phyloP scores from a whole-genome alignment of 2,113 vertebrate species.

The Trochalopteron elliotii region DNA sequence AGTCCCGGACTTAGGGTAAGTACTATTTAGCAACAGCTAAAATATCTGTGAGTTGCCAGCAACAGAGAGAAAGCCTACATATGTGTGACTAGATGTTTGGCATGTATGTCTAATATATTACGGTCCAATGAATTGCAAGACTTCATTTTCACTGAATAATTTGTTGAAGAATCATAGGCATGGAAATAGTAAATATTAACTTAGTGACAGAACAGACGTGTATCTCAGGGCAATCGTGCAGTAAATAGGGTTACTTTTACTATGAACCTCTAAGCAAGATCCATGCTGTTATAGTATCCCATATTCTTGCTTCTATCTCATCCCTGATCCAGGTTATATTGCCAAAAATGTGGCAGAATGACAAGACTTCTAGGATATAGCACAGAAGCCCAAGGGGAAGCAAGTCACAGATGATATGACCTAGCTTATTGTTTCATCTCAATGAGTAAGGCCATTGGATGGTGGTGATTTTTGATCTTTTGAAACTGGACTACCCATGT shows the following conservation, averaged over 20 bases:
- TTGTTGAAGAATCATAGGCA: background rate
- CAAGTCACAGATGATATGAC: background rate
- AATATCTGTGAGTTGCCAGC: background rate
- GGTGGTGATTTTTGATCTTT: background rate
- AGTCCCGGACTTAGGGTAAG: background rate
- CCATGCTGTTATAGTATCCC: background rate
- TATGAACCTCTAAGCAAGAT: background rate
- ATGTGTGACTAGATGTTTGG: background rate
- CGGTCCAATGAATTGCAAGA: background rate
- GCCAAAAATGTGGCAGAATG: background rate
- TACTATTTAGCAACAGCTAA: background rate
- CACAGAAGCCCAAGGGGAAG: background rate
- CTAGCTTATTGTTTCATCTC: background rate
- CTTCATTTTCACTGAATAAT: background rate
- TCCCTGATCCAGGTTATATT: background rate
- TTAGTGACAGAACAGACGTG: background rate
- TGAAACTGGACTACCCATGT: background rate
- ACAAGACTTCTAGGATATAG: background rate
- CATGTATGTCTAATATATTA: background rate
- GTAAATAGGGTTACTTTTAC: background rate
- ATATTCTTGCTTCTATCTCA: background rate
- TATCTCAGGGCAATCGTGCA: background rate
- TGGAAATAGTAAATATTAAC: background rate
- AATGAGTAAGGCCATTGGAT: background rate
- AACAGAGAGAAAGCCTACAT: background rate